Conservation (phyloP, 37 sponge, comb jelly and placozoan genomes). For the Beroe forskalii region DNA sequence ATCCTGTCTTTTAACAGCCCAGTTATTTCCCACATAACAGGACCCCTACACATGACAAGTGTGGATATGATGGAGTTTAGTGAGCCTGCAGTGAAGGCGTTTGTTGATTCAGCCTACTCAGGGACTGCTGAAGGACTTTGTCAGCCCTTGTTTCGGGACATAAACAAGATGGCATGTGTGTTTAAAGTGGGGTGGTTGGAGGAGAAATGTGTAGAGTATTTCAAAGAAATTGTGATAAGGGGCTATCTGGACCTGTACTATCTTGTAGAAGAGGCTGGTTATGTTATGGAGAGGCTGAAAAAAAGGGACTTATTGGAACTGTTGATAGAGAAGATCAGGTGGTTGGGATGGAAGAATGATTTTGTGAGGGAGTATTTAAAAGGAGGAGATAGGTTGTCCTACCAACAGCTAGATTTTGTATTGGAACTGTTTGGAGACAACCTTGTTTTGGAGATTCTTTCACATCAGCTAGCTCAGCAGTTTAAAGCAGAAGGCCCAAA, state of each 20-base stretch:
- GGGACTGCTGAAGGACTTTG: no score
- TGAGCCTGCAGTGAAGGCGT: neutral
- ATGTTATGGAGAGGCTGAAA: neutral
- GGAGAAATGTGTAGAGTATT: neutral
- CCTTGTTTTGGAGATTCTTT: neutral
- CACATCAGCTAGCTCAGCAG: neutral
- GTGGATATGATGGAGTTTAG: slow-evolving; percentile 38
- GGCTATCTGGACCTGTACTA: neutral
- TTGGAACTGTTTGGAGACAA: neutral
- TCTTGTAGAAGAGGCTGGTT: neutral
- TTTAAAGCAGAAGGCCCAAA: neutral
- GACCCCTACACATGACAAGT: no score
- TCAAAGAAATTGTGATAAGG: neutral
- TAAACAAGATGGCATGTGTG: no score
- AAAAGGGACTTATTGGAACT: neutral
- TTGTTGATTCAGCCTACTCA: no score
- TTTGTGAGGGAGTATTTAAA: neutral
- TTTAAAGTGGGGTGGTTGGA: slow-evolving; percentile 4
- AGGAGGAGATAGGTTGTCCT: neutral
- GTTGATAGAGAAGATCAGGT: neutral
- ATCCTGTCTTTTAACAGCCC: no score
- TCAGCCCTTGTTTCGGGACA: no score
- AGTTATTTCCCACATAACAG: no score
- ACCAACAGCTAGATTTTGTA: neutral
- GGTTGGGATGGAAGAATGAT: neutral